Conservation (phyloP, 2,888 invertebrate genomes). For the Muscina levida region DNA sequence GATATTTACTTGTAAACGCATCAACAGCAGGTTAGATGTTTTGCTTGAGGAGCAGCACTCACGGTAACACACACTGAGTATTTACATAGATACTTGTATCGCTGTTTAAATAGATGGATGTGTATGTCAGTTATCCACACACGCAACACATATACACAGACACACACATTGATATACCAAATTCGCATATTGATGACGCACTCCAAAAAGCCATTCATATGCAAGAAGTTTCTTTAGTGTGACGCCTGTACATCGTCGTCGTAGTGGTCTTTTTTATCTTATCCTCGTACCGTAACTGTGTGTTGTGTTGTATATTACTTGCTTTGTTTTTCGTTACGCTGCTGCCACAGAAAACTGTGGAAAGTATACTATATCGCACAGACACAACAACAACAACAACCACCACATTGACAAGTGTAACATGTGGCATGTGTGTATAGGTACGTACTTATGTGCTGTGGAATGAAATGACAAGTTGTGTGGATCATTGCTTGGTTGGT, state of each 20-base stretch:
- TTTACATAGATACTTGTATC: neutral
- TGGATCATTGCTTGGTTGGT: neutral
- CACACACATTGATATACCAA: neutral
- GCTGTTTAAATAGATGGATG: neutral
- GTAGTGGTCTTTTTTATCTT: no score
- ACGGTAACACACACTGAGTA: neutral
- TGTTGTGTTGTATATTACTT: neutral
- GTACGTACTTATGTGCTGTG: neutral
- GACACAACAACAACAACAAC: neutral
- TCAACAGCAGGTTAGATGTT: neutral
- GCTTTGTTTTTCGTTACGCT: neutral
- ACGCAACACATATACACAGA: slow-evolving; percentile 7
- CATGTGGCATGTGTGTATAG: no score
- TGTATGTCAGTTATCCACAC: neutral
- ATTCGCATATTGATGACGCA: slow-evolving; percentile 4
- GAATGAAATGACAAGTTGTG: slow-evolving; percentile 16
- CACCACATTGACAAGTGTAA: neutral
- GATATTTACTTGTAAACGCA: neutral
- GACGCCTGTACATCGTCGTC: neutral
- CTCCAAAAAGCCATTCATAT: slow-evolving; percentile 5
- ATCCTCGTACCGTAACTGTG: neutral
- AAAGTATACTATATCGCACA: no score
- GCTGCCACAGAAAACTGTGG: neutral
- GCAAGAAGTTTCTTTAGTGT: slow-evolving; percentile 2
- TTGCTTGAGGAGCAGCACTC: neutral